Percentiles rank a stretch among this genome's conserved stretches.
Conservation (phyloP, 1,140 invertebrate species). For the Lutraria rhynchaena region DNA sequence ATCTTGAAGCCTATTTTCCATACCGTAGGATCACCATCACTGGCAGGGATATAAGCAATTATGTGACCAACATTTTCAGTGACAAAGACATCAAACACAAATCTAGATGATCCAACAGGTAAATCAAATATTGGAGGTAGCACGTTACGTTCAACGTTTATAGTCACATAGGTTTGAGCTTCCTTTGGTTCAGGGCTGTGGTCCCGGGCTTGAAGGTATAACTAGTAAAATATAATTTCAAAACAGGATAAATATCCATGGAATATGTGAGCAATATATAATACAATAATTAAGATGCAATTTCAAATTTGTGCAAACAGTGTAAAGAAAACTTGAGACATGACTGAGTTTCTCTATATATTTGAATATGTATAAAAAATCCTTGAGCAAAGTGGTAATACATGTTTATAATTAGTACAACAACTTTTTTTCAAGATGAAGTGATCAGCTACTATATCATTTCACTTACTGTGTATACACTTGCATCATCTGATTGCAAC, state of each 20-base stretch:
- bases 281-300: too few relatives aligned
- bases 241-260: neutral
- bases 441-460: too few relatives aligned
- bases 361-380: too few relatives aligned
- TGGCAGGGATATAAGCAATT: constrained; percentile 1
- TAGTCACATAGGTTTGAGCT: constrained; percentile 3
- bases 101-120: neutral
- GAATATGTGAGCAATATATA: too few relatives aligned
- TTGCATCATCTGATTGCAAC: constrained; percentile 16
- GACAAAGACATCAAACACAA: constrained; percentile 16
- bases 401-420: too few relatives aligned
- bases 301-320: too few relatives aligned
- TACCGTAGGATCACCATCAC: constrained; percentile 34
- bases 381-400: too few relatives aligned
- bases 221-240: neutral
- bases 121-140: neutral
- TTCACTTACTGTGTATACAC: constrained; percentile 44
- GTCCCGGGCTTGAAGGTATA: constrained; percentile 24
- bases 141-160: constrained; percentile 26
- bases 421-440: too few relatives aligned
- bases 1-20: too few relatives aligned
- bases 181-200: neutral
- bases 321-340: too few relatives aligned
- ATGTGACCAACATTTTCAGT: neutral
- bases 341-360: too few relatives aligned